Conservation (phyloP, 1,140 invertebrate species). For the Littorina saxatilis region DNA sequence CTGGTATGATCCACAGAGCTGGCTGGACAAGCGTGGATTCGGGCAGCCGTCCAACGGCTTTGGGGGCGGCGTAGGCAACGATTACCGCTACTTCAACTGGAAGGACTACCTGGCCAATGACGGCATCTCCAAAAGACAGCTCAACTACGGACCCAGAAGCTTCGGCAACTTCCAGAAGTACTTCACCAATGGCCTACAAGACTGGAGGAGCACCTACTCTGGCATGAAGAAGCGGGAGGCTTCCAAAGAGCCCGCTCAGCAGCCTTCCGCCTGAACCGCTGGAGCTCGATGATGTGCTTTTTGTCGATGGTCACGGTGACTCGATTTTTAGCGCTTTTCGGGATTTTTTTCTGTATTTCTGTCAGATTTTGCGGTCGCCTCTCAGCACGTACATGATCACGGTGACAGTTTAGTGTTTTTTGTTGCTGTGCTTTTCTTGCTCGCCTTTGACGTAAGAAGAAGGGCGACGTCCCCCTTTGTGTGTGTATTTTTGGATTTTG, state of each 20-base stretch:
- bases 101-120: constrained; percentile 18
- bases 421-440: not conserved
- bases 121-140: constrained; percentile 39
- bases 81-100: constrained; percentile 40
- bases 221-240: constrained; percentile 34
- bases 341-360: not conserved
- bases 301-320: not conserved
- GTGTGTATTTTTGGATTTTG: no score
- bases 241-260: not conserved
- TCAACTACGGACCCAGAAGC: constrained; percentile 30
- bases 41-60: constrained; percentile 19
- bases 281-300: no score
- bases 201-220: constrained; percentile 47
- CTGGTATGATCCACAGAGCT: constrained; percentile 20
- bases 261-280: not conserved
- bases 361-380: not conserved
- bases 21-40: constrained; percentile 41
- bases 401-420: not conserved
- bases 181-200: constrained; percentile 48
- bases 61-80: constrained; percentile 27
- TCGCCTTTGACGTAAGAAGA: no score
- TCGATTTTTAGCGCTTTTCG: not conserved
- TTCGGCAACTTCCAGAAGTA: constrained; percentile 43
- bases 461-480: no score
- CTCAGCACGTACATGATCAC: no score